Base-by-base conservation (phyloP, 2,888 invertebrate species). In the Alitta virens region DNA sequence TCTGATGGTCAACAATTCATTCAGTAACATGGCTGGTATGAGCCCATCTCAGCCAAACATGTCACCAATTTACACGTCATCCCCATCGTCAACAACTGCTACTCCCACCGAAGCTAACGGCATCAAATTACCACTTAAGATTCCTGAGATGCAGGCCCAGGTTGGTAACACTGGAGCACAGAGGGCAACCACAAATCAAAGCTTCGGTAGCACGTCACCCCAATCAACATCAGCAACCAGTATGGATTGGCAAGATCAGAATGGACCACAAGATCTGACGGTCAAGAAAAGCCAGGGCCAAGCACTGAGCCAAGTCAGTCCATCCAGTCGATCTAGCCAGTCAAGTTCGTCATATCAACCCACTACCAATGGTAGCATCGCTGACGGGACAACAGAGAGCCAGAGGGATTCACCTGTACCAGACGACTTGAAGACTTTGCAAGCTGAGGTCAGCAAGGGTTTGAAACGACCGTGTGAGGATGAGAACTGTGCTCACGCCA, bases 401-500 rank as follows among this genome's bases (percentile, higher is more conserved):
- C 46, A n/a, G 3, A n/a, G 18, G n/a, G 46, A 46, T n/a, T 46
- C 46, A 5, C 46, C 46, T 7, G 46, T 46, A 9, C 7, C 46
- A 12, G 46, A 46, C 46, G 21, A n/a, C 18, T 21, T 18, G 18
- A n/a, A 21, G 21, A 21, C 3, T n/a, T 12, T 46, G 7, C n/a
- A 46, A 7, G 2, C 50, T 1, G 1, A 38, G 21, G 2, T 7
- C 23, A 7, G 23, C 52, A 27, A 33, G 27, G n/a, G 12, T 16
- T 1, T 23, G 42, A 38, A 52, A 27, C 26, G 40, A 33, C 3
- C 9, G 16, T 24, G 60, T n/a, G 52, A 42, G 33, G 42, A 54
- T 21, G 52, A 60, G 43, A 42, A 60, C 43, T 80, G 79, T 65
- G 60, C 69, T 21, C 75, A 79, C 63, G 71, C 72, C 50, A 62